These are phyloP conservation scores for Tupiocoris notatus DNA, from an alignment of 2,888 invertebrate species.

Conservation along the genomic window DNA sequence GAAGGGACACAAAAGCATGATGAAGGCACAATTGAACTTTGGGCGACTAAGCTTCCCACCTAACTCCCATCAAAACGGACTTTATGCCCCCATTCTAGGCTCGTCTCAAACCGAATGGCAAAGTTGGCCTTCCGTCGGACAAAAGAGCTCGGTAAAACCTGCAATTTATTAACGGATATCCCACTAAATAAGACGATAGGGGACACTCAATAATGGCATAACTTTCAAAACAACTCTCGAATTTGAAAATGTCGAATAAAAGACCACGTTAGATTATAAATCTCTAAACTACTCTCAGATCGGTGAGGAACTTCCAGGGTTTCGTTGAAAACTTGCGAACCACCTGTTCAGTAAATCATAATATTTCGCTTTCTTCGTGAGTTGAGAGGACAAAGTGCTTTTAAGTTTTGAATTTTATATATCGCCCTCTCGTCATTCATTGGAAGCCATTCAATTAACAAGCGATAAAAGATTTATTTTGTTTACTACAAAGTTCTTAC, in stretches of 20 bases:
- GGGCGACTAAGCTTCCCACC: not conserved
- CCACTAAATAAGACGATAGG: not conserved
- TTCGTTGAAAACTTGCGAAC: not conserved
- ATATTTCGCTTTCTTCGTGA: not conserved
- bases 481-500: too few species aligned
- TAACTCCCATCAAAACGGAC: constrained; percentile 26
- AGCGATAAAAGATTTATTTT: too few species aligned
- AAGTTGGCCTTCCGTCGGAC: constrained; percentile 14
- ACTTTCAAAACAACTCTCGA: constrained; percentile 35
- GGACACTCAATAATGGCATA: constrained; percentile 16
- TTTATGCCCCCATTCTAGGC: constrained; percentile 4
- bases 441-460: too few species aligned
- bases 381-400: not conserved
- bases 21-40: constrained; percentile 38
- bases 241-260: constrained; percentile 36
- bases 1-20: constrained; percentile 20
- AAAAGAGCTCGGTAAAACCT: constrained; percentile 1
- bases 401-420: too few species aligned
- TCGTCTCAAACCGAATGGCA: constrained; percentile 12
- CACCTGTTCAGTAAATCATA: not conserved
- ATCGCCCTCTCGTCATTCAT: too few species aligned
- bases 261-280: not conserved
- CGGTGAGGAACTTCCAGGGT: not conserved
- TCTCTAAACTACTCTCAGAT: not conserved
- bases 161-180: constrained; percentile 35